phyloP scores from a whole-genome alignment of 2,113 vertebrate species.

The Cyanoderma ruficeps region DNA sequence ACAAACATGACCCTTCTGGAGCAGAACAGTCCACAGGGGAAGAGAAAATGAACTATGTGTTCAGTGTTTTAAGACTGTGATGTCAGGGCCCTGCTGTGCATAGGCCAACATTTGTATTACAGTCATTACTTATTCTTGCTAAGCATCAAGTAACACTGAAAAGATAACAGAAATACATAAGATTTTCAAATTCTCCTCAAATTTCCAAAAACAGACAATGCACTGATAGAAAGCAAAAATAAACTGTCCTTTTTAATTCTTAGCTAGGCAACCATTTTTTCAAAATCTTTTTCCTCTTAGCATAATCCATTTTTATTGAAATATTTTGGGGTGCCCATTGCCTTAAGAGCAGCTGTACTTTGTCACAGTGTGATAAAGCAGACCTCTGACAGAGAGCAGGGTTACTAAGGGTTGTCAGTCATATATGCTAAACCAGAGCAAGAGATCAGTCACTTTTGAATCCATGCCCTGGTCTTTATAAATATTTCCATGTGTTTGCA shows the following conservation, averaged over 20 bases:
- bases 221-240: background rate
- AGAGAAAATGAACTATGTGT: background rate
- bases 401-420: conserved; percentile 32
- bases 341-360: conserved; percentile 30
- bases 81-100: background rate
- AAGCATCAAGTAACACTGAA: background rate
- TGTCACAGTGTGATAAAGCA: conserved; percentile 32
- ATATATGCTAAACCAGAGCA: conserved; percentile 25
- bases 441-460: conserved; percentile 39
- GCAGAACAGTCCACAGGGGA: background rate
- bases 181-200: background rate
- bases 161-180: background rate
- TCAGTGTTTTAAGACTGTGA: background rate
- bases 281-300: background rate
- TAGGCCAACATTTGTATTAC: background rate
- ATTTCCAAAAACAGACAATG: background rate
- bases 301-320: background rate
- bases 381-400: conserved; percentile 49
- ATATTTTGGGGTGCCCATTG: background rate
- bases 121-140: background rate
- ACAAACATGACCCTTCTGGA: background rate
- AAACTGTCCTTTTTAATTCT: background rate
- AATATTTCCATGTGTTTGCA: conserved; percentile 68
- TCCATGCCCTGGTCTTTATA: conserved; percentile 22
- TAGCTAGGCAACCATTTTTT: background rate